Evolutionary conservation across 2,797 vertebrate species (phyloP), one percentile per base, ranked within the genome.

Genomic region (Lagodon rhomboides): DNA sequence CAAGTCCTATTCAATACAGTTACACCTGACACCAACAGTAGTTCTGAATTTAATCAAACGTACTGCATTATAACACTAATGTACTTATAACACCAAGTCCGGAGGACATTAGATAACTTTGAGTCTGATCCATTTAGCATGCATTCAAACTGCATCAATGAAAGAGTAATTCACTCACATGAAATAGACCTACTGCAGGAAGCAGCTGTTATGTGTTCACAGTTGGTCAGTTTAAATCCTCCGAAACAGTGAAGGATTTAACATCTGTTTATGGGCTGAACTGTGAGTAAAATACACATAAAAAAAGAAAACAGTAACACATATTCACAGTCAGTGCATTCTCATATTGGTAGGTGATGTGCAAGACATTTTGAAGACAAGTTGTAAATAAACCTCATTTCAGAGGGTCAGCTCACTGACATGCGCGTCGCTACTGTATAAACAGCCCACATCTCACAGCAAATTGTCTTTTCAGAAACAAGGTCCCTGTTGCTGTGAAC

Each of bases 401-500:
- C 13, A 22, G 12, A 51, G 3, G 10, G 11, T 12, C 49, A 51
- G 49, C 49, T 51, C 10, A 51, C 16, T 7, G 6, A 18, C 18
- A 47, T 47, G 46, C 4, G 16, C 6, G 38, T 41, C 15, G 15
- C 3, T 16, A 46, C 1, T 46, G 44, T 46, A 44, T 71, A 27
- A 27, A 27, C 27, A 2, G 4, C 27, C 27, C 27, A 27, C 12
- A 41, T 58, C 3, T 65, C 16, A 49, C 25, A 43, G 22, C 0
- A 38, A 68, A n/a, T 34, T 50, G 17, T 53, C 51, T 63, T 67
- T 77, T 61, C 13, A 9, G 38, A 64, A 73, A 63, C 38, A 1
- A 22, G 43, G n/a, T 27, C 44, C 23, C 59, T 5, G 20, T 65
- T 49, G 15, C 4, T 23, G 44, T 56, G 60, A 64, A 43, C 41